Conservation (phyloP, 2,113 vertebrate species). For the Gobiocypris rarus region DNA sequence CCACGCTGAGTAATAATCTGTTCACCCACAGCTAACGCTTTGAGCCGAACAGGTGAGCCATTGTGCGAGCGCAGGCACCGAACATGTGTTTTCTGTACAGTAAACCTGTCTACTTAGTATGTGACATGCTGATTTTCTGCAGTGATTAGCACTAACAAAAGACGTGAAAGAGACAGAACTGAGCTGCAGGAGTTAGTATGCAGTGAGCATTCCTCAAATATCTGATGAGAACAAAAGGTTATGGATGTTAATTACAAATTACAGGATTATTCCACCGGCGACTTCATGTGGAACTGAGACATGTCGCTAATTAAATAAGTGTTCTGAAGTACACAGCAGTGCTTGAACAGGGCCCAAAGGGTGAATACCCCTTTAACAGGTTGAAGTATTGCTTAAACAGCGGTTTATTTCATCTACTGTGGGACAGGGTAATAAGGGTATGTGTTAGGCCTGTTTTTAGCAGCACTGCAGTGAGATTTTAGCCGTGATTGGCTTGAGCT, state of each 20-base stretch:
- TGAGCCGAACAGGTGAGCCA: background rate
- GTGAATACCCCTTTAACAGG: constrained; percentile 37
- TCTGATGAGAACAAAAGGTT: constrained; percentile 57
- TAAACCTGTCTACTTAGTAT: constrained; percentile 26
- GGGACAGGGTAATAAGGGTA: constrained; percentile 13
- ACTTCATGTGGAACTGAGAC: constrained; percentile 48
- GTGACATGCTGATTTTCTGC: constrained; percentile 39
- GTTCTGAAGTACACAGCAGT: constrained; percentile 14
- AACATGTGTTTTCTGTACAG: background rate
- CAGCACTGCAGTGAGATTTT: background rate
- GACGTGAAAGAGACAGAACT: constrained; percentile 52
- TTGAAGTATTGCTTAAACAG: constrained; percentile 41
- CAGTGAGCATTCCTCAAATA: constrained; percentile 52
- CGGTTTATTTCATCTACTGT: constrained; percentile 29
- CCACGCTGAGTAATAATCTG: constrained; percentile 16
- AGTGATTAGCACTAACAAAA: constrained; percentile 53
- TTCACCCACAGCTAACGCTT: constrained; percentile 19
- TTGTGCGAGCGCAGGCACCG: background rate
- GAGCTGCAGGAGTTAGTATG: constrained; percentile 49
- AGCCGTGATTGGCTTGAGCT: constrained; percentile 1
- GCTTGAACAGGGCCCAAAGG: constrained; percentile 6
- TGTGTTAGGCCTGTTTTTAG: background rate
- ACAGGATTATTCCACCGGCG: constrained; percentile 37
- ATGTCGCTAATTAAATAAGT: constrained; percentile 57
- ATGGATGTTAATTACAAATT: constrained; percentile 58